Evolutionary conservation across 2,113 vertebrate species (phyloP), one percentile per base, ranked within the genome.

Genomic region (Limnothrissa miodon): DNA sequence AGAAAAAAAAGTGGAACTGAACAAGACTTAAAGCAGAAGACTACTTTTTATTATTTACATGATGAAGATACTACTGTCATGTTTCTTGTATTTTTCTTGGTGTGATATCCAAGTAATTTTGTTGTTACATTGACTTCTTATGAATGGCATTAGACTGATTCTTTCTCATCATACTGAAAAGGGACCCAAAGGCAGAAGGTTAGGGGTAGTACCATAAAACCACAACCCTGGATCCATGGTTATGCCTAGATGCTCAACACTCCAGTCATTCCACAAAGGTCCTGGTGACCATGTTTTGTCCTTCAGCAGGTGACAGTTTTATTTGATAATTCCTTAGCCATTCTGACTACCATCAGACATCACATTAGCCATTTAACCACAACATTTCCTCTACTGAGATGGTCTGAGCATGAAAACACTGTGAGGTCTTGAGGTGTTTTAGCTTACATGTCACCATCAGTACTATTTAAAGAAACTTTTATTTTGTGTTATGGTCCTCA

Each of bases 31-130:
- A 25, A 59, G n/a, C 46, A 59, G 56, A 59, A 5, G 56, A 66
- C 59, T 66, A 66, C 78, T 82, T 83, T 33, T 15, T 39, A 80
- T 81, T 81, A 83, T 81, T 25, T 83, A 39, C 79, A 85, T 85
- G 86, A 70, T 84, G 87, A 88, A 89, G 84, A 88, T 79, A 17
- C 82, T 39, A 66, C 25, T 33, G 59, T 66, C 59, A 66, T 66
- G n/a, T 66, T 66, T 25, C 25, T n/a, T 33, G 8, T 66, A 11
- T 66, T 66, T 66, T 66, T 62, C n/a, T n/a, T n/a, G n/a, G 29
- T 66, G 51, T 53, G 19, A 23, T 56, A 23, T 56, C 4, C 2
- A 23, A 23, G 4, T 66, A 0, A 33, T 66, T 66, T 25, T 66
- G 8, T 29, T 66, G n/a, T 66, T 29, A 66, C 59, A 29, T 33